These are phyloP conservation scores for Sebastes iracundus DNA, from an alignment of 2,797 vertebrate species.

Conservation along the genomic window DNA sequence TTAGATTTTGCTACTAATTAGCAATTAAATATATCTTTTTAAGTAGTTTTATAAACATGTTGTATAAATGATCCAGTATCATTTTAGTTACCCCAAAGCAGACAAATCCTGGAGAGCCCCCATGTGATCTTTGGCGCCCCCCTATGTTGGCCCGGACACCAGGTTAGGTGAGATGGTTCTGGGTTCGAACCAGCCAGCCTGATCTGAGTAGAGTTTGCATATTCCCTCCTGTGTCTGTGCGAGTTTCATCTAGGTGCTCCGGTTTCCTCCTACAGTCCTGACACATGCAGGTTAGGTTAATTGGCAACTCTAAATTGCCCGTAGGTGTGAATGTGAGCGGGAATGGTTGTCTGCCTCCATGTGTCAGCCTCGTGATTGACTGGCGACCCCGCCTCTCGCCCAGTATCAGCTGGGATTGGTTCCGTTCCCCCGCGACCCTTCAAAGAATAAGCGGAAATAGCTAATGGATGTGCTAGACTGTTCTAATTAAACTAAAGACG, in stretches of 20 bases:
- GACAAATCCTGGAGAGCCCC: no score
- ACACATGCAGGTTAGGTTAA: neutral
- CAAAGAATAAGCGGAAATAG: neutral
- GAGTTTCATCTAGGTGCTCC: accelerated
- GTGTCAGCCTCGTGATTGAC: neutral
- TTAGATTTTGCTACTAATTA: no score
- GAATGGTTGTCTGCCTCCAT: neutral
- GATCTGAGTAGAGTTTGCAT: neutral
- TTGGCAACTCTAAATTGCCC: neutral
- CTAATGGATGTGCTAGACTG: neutral
- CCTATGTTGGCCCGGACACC: no score
- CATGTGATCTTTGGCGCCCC: no score
- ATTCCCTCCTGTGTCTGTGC: neutral
- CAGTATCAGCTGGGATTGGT: neutral
- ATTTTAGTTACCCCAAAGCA: no score
- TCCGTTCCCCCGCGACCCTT: no score
- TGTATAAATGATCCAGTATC: no score
- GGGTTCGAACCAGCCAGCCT: neutral
- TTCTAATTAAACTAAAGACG: neutral
- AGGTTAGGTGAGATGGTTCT: neutral
- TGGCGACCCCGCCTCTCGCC: no score
- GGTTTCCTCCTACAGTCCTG: neutral
- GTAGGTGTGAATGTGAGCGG: neutral
- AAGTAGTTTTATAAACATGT: no score
- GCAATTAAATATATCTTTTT: no score